These are phyloP conservation scores for Alloscopus bannaensis DNA, from an alignment of 2,888 invertebrate species.

Conservation along the genomic window DNA sequence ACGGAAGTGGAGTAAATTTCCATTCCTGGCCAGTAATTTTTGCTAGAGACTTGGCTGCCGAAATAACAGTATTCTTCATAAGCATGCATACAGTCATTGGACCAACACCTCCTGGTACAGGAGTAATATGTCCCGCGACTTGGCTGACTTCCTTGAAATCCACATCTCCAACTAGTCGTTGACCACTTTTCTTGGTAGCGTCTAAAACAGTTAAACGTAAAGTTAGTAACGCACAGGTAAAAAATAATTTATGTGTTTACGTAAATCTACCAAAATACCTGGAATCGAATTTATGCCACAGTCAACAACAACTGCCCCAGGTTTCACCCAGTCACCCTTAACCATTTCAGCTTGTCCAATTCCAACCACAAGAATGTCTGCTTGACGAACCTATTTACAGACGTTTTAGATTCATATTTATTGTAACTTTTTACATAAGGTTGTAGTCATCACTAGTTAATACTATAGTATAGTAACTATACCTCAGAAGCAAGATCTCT, in stretches of 20 bases:
- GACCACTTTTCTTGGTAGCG: slow-evolving; percentile 85
- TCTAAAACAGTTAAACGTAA: slow-evolving; percentile 78
- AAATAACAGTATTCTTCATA: slow-evolving; percentile 94
- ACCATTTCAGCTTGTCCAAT: slow-evolving; percentile 94
- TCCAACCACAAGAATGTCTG: slow-evolving; percentile 97
- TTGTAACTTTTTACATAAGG: not conserved
- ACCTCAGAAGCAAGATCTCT: slow-evolving; percentile 86
- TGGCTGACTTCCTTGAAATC: slow-evolving; percentile 86
- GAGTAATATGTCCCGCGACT: slow-evolving; percentile 92
- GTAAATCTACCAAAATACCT: slow-evolving; percentile 80
- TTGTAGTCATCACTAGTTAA: not conserved
- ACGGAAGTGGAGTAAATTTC: slow-evolving; percentile 83
- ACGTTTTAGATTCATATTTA: not conserved
- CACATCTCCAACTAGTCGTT: slow-evolving; percentile 96
- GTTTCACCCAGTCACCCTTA: slow-evolving; percentile 96
- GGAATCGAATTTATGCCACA: slow-evolving; percentile 96
- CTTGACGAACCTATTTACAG: slow-evolving; percentile 76
- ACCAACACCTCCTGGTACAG: slow-evolving; percentile 95
- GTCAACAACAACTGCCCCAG: slow-evolving; percentile 98
- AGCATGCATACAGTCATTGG: slow-evolving; percentile 99
- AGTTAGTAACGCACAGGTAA: too few species aligned
- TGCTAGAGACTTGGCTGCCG: slow-evolving; percentile 81
- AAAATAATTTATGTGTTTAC: too few species aligned
- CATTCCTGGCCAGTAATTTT: slow-evolving; percentile 79
- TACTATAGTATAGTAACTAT: slow-evolving; percentile 45